Conservation (phyloP, 2,888 invertebrate species). For the Ormia ochracea region DNA sequence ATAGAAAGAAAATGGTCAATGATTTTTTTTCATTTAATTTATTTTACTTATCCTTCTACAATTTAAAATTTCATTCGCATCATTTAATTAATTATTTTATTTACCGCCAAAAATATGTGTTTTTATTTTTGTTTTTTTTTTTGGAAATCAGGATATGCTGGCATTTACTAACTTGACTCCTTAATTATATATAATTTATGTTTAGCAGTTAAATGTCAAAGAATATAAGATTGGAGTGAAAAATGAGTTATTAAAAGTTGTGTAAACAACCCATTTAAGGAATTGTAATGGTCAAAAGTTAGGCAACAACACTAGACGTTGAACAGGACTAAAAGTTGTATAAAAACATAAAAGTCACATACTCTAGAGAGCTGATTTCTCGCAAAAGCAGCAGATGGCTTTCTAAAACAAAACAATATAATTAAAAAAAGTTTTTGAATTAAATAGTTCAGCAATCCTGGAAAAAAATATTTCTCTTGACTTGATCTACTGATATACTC, state of each 20-base stretch:
- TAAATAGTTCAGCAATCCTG: no score
- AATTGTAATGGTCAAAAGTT: constrained; percentile 46
- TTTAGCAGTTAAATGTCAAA: constrained; percentile 27
- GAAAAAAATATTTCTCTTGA: no score
- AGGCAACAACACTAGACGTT: not conserved
- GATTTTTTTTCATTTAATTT: not conserved
- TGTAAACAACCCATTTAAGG: constrained; percentile 18
- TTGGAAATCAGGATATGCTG: not conserved
- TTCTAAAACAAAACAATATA: no score
- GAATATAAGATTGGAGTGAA: not conserved
- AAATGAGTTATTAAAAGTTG: constrained; percentile 9
- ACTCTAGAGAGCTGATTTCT: no score
- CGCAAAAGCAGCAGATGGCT: no score
- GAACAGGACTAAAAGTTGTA: not conserved
- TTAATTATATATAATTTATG: constrained; percentile 22
- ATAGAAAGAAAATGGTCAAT: constrained; percentile 7
- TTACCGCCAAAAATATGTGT: constrained; percentile 31
- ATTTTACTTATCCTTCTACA: not conserved
- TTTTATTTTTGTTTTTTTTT: not conserved
- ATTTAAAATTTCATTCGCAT: constrained; percentile 1
- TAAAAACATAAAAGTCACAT: no score
- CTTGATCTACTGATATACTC: no score
- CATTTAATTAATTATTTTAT: not conserved
- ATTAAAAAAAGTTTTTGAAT: no score
- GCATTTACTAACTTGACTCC: not conserved